Conservation (phyloP, 2,888 invertebrate genomes). For the Rugalucina vietnamica region DNA sequence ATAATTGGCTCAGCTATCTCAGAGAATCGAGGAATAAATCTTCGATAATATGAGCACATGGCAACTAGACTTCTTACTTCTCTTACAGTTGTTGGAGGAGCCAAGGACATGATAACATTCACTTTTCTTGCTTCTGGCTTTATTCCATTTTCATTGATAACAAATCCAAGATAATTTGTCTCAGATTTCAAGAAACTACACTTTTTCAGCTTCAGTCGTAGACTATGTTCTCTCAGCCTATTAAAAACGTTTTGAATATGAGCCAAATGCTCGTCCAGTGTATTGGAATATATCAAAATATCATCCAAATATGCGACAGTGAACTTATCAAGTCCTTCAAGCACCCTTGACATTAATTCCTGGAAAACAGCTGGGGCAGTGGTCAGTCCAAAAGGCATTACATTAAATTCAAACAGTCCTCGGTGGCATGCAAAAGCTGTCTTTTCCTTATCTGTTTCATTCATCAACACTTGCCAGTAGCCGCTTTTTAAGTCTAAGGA, state of each 20-base stretch:
- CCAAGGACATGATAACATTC: conserved; percentile 27
- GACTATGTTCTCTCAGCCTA: conserved; percentile 24
- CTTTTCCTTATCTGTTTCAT: conserved; percentile 45
- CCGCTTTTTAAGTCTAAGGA: conserved; percentile 38
- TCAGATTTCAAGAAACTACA: conserved; percentile 43
- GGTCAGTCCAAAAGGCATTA: conserved; percentile 36
- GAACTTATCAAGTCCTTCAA: conserved; percentile 45
- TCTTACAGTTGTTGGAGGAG: conserved; percentile 29
- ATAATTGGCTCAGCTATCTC: conserved; percentile 37
- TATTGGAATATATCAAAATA: conserved; percentile 47
- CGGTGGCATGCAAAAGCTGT: conserved; percentile 43
- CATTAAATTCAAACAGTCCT: conserved; percentile 32
- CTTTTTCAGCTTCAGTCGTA: conserved; percentile 44
- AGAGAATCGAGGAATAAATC: conserved; percentile 47
- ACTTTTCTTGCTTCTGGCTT: conserved; percentile 33
- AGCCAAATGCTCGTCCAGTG: conserved; percentile 48
- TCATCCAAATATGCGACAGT: conserved; percentile 54
- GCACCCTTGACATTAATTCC: conserved; percentile 36
- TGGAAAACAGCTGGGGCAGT: conserved; percentile 43
- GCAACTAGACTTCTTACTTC: conserved; percentile 29
- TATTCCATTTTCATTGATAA: conserved; percentile 38
- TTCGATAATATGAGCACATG: conserved; percentile 17
- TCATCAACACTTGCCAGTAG: conserved; percentile 52
- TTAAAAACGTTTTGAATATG: conserved; percentile 47
- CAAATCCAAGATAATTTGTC: conserved; percentile 43